Percentiles rank a stretch among this genome's conserved stretches.
These are phyloP conservation scores for Diplodus puntazzo DNA, from an alignment of 2,797 vertebrate species.

Conservation along the genomic window DNA sequence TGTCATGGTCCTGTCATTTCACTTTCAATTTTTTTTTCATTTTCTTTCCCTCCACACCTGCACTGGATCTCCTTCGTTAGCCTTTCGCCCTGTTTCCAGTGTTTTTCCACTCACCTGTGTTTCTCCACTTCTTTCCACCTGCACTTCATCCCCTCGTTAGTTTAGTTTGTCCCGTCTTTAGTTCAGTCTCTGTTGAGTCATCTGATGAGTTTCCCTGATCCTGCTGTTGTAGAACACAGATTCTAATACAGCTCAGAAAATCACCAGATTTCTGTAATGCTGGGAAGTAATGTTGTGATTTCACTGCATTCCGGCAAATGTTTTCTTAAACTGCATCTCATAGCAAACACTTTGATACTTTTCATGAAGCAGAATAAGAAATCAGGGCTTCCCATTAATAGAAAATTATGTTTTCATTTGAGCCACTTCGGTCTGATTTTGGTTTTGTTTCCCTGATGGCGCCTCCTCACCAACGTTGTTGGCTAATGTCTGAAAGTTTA, in stretches of 20 bases:
- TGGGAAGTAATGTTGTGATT: neutral
- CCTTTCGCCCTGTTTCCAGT: too few species aligned
- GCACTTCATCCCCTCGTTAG: too few species aligned
- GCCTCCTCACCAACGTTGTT: too few species aligned
- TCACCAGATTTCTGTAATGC: neutral
- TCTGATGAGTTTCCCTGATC: too few species aligned
- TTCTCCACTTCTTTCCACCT: too few species aligned
- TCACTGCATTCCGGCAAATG: neutral
- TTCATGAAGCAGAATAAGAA: neutral
- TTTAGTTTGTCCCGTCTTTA: too few species aligned
- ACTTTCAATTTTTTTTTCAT: too few species aligned
- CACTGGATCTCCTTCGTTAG: too few species aligned
- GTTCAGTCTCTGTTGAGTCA: too few species aligned
- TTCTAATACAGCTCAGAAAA: neutral
- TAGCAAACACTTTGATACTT: neutral
- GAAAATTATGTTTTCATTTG: neutral
- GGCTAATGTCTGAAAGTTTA: neutral
- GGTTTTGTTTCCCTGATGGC: neutral
- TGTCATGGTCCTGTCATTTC: too few species aligned
- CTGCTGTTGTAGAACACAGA: neutral
- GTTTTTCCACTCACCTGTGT: too few species aligned
- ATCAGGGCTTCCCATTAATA: neutral
- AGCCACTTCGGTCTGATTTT: neutral
- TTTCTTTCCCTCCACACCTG: too few species aligned
- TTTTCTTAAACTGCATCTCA: neutral